Evolutionary conservation across 1,140 invertebrate genomes (phyloP), one percentile per base, ranked within the genome.

Genomic region (Zaprionus lachaisei): DNA sequence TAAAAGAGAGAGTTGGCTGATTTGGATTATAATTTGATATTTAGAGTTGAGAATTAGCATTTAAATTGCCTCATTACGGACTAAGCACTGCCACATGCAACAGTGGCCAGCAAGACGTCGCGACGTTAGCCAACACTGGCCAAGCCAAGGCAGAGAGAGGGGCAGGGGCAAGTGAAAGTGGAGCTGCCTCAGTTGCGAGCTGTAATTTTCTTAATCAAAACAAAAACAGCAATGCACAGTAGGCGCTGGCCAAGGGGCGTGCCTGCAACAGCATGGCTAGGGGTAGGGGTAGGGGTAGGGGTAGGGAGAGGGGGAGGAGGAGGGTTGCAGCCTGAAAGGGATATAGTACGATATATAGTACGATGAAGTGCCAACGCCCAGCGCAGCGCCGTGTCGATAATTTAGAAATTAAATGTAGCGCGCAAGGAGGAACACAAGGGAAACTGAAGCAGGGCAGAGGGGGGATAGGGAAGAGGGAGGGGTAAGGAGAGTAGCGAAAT

Each of bases 351-450:
- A 37, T 41, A n/a, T 41, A 6, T 47, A 47, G 41, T 17, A 17
- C 47, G 51, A 62, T 55, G 24, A 62, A 15, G 60, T 72, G 78
- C 34, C 34, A 61, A 87, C 83, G 83, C 83, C 84, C 84, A 78
- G 80, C 77, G 76, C 69, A 63, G 77, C 66, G 83, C 51, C 73
- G 83, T 67, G 77, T 78, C 84, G 78, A 87, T 87, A 87, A 87
- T 87, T 87, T 87, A 83, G 84, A 87, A 87, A 87, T 87, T 83
- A 87, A 87, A 89, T 83, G 74, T 89, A 79, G 81, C 73, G 67
- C 72, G 64, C 63, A 64, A 61, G 9, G 37, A 60, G 58, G 1
- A 31, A 60, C 31, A 57, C 5, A 3, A 17, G 37, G 11, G 20
- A 17, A 6, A 44, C 44, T 0, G 1, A 31, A 31, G 31, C 9